Evolutionary conservation across 2,797 vertebrate species (phyloP).

Genomic region (Tenualosa thibaudeaui): DNA sequence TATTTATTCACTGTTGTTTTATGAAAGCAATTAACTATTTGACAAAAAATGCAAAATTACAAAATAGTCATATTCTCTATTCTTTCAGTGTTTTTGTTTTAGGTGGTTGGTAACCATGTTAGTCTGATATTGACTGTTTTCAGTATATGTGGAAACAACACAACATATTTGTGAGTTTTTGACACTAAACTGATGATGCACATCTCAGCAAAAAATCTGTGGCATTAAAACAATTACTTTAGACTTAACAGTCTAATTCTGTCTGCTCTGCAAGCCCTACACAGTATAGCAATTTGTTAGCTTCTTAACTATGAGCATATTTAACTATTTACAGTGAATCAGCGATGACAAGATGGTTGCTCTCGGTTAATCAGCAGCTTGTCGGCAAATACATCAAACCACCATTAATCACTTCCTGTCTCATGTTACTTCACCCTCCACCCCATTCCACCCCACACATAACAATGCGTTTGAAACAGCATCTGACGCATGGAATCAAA

Average conservation of each 20-base stretch:
- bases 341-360: constrained; percentile 7
- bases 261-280: not conserved
- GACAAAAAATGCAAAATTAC: not conserved
- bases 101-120: not conserved
- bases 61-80: not conserved
- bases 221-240: constrained; percentile 6
- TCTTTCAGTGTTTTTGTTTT: not conserved
- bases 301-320: not conserved
- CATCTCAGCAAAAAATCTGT: not conserved
- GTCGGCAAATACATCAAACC: constrained; percentile 12
- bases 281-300: not conserved
- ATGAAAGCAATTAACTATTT: no score
- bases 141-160: not conserved
- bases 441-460: not conserved
- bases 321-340: constrained; percentile 9
- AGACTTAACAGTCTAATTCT: not conserved
- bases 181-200: constrained; percentile 37
- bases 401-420: not conserved
- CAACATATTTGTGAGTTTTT: constrained; percentile 20
- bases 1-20: constrained; percentile 1
- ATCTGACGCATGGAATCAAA: not conserved
- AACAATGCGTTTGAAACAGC: not conserved
- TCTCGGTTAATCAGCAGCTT: not conserved
- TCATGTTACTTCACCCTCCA: not conserved
- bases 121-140: not conserved